phyloP scores from a whole-genome alignment of 2,797 vertebrate genomes.

The Fringilla coelebs region DNA sequence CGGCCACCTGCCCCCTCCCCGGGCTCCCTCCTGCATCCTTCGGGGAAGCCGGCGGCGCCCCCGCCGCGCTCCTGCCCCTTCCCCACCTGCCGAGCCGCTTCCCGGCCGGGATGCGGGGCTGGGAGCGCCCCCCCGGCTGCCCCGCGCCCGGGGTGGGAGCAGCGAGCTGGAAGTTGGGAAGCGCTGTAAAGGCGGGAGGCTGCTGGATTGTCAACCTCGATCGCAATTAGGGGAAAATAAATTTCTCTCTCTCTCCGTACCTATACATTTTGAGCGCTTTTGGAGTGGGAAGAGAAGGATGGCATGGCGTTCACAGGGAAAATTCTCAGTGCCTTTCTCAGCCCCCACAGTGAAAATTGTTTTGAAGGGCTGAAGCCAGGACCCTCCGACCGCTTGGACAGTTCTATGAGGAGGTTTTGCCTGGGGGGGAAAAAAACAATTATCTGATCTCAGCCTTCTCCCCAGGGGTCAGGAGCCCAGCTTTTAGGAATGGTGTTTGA shows the following conservation, averaged over 20 bases:
- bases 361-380: not conserved
- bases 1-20: not conserved
- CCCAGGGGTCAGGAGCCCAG: not conserved
- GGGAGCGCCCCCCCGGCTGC: not conserved
- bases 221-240: not conserved
- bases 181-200: not conserved
- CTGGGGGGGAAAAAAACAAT: not conserved
- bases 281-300: not conserved
- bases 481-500: conserved; percentile 47
- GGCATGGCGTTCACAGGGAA: not conserved
- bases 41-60: not conserved
- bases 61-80: not conserved
- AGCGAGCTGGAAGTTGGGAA: not conserved
- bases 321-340: not conserved
- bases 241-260: not conserved
- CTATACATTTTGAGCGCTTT: not conserved
- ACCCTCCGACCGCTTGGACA: not conserved
- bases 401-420: not conserved
- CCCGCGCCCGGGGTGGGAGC: not conserved
- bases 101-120: not conserved
- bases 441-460: not conserved
- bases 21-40: not conserved
- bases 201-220: not conserved
- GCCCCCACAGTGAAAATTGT: not conserved
- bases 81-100: not conserved